A percentile compares a stretch with the other conserved stretches of the same genome.
These are phyloP conservation scores for Aphidius gifuensis DNA, from an alignment of 1,140 invertebrate species.

Conservation along the genomic window DNA sequence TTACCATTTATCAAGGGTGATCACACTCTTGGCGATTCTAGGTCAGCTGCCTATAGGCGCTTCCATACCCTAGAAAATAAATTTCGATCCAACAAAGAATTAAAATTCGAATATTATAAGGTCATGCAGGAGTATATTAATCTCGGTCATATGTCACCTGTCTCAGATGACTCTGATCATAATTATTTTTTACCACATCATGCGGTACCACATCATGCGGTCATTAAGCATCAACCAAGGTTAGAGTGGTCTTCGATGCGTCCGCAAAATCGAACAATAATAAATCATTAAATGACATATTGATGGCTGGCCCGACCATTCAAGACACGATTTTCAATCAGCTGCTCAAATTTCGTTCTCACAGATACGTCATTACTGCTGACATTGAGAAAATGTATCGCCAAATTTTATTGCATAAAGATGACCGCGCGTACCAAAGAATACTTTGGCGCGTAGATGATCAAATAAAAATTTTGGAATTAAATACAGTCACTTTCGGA, in stretches of 20 bases:
- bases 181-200: constrained; percentile 40
- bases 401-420: constrained; percentile 31
- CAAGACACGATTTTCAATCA: constrained; percentile 24
- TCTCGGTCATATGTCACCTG: constrained; percentile 30
- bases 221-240: constrained; percentile 36
- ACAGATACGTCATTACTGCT: constrained; percentile 28
- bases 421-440: not conserved
- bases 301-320: constrained; percentile 34
- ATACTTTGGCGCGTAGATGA: no score
- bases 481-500: no score
- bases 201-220: no score
- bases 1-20: constrained; percentile 17
- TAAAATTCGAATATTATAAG: constrained; percentile 21
- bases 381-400: constrained; percentile 40
- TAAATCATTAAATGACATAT: constrained; percentile 39
- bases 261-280: constrained; percentile 33
- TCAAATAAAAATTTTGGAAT: no score
- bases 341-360: constrained; percentile 27
- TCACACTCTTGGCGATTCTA: constrained; percentile 20
- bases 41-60: constrained; percentile 12
- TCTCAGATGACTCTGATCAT: constrained; percentile 6
- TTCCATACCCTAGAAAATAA: not conserved
- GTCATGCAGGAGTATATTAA: constrained; percentile 36
- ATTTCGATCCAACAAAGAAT: constrained; percentile 14
- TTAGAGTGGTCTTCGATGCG: constrained; percentile 46